Base-by-base conservation (phyloP, 2,113 vertebrate species). In the Channa argus region DNA sequence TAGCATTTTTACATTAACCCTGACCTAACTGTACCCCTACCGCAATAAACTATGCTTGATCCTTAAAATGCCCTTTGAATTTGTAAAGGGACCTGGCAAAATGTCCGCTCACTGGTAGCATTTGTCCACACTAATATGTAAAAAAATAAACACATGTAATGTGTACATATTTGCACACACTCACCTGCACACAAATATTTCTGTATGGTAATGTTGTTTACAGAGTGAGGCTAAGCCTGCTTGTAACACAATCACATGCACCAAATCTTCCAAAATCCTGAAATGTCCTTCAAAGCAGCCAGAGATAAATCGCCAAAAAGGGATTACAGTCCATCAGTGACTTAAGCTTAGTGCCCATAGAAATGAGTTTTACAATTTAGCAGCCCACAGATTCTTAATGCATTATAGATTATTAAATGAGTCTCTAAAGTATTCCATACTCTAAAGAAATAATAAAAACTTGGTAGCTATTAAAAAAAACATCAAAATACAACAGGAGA, bases 241-340 rank as follows among this genome's bases (percentile, higher is more conserved):
- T 38, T 47, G 62, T 55, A 43, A 59, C n/a, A 60, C 44, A 54
- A 63, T 53, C 79, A 50, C 13, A 67, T 1, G 34, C 13, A 71
- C 7, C n/a, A 11, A 45, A 63, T 63, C 60, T 54, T 69, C 24
- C 11, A 14, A 63, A 77, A 69, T 67, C 45, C 71, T 71, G 49
- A 71, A 62, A 67, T 71, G 56, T 50, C 55, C 61, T 71, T 68
- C 56, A 79, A 74, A 71, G 66, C 55, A 75, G 60, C 51, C 2
- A 3, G 61, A 62, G 75, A 62, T 60, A 49, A 77, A 77, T 47
- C 14, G 14, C 37, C 54, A 39, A 54, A 70, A 71, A 63, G 51
- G 55, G 76, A 79, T 71, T 71, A 79, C 9, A 63, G 56, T 36
- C 71, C 76, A 70, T 74, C 76, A 84, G 56, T 71, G 58, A 72